Base-by-base conservation (phyloP, 2,888 invertebrate genomes). In the Acronicta aceris region DNA sequence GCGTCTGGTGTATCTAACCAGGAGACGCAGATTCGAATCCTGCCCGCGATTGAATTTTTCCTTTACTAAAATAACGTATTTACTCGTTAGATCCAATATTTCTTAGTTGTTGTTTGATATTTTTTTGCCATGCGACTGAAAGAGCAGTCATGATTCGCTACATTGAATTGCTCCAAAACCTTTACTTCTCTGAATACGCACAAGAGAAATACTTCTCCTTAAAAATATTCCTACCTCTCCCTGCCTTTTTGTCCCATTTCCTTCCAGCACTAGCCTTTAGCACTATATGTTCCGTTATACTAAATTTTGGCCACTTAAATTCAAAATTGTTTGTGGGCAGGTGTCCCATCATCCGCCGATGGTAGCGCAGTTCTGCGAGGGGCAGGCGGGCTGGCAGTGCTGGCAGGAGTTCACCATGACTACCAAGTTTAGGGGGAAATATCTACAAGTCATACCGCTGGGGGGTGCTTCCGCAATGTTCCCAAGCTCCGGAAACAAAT, bases 381-480 rank as follows among this genome's bases (percentile, higher is more conserved):
- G 99, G 13, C 93, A 95, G 71, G 94, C 95, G 60, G 96, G 96
- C 42, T 99, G 99, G 99, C 96, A 96, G 74, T 98, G 98, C 90
- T 99, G 98, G 98, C 99, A 99, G 93, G 99, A 99, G 95, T 99
- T 99, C 95, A 98, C 99, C 47, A 99, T 99, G 99, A 98, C 99
- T 63, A 99, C 98, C 85, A 99, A 99, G 95, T 99, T 99, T 94
- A 96, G 99, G 67, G 99, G 99, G 76, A 99, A 99, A 95, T 99
- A 99, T 94, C 96, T 99, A 68, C 98, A 98, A 95, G 96, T 97
- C 67, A 96, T 97, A 81, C 97, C 97, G 51, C 93, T 97, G 77
- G 97, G 97, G 53, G 96, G 95, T 66, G 97, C 97, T 27, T 96
- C 96, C 76, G 95, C 96, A 52, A 95, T 96, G 87, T 97, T 97